These are phyloP conservation scores for Nautilus pompilius DNA, from an alignment of 1,140 invertebrate genomes.

Conservation along the genomic window DNA sequence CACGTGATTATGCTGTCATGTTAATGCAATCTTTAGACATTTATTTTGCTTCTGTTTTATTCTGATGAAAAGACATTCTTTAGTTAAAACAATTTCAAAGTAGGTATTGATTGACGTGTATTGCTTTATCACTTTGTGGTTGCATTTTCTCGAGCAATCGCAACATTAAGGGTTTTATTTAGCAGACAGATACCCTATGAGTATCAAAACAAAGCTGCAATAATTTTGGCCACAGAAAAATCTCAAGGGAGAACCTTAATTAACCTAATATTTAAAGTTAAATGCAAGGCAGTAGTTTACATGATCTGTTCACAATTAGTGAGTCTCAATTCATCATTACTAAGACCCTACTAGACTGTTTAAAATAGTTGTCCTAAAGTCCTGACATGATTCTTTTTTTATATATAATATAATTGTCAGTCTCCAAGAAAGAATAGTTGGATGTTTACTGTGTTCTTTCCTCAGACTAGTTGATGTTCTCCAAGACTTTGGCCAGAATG, in stretches of 20 bases:
- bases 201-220: too few relatives aligned
- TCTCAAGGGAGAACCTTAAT: too few relatives aligned
- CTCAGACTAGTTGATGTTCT: constrained; percentile 61
- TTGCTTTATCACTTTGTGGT: neutral
- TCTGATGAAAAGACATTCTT: neutral
- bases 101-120: neutral
- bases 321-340: neutral
- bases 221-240: too few relatives aligned
- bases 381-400: neutral
- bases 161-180: too few relatives aligned
- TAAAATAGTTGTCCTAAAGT: neutral
- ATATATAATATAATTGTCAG: neutral
- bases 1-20: neutral
- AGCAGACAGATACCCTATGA: too few relatives aligned
- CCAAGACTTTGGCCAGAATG: constrained; percentile 59
- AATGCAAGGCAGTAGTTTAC: neutral
- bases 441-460: neutral
- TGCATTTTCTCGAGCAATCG: neutral
- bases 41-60: neutral
- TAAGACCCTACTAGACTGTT: neutral
- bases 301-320: neutral
- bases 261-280: too few relatives aligned
- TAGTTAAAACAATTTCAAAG: neutral
- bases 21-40: neutral
- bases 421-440: neutral